A percentile compares a stretch with the other conserved stretches of the same genome.
phyloP scores from a whole-genome alignment of 2,797 vertebrate genomes.

The Distichodus sexfasciatus region DNA sequence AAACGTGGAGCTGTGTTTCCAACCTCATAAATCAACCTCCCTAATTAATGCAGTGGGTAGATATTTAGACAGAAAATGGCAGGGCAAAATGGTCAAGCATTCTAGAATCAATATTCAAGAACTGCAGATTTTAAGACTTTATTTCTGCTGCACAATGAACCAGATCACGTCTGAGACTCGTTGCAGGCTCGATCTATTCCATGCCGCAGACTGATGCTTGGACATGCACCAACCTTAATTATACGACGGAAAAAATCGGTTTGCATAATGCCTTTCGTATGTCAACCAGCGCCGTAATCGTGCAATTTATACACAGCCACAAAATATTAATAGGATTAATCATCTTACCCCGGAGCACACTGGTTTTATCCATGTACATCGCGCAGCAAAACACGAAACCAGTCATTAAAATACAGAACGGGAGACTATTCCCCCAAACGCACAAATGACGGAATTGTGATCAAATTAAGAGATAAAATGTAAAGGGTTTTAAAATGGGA shows the following conservation, averaged over 20 bases:
- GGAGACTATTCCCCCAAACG: conserved; percentile 67
- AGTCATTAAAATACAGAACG: conserved; percentile 76
- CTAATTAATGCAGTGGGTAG: too few species aligned
- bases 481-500: too few species aligned
- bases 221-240: too few species aligned
- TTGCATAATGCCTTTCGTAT: too few species aligned
- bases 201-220: conserved; percentile 17
- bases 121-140: background rate
- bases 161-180: conserved; percentile 32
- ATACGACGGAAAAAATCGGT: background rate
- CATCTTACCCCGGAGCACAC: conserved; percentile 74
- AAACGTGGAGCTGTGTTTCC: too few species aligned
- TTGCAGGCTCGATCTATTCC: conserved; percentile 8
- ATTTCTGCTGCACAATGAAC: conserved; percentile 35
- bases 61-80: background rate
- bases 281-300: too few species aligned
- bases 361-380: conserved; percentile 83
- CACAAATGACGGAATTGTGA: conserved; percentile 59
- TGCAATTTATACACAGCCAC: background rate
- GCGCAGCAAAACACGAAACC: conserved; percentile 81
- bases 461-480: conserved; percentile 21
- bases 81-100: too few species aligned
- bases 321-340: background rate
- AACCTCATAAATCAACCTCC: background rate
- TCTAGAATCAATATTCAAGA: background rate